Evolutionary conservation across 2,113 vertebrate species (phyloP), one percentile per base, ranked within the genome.

Genomic region (Fukomys damarensis): DNA sequence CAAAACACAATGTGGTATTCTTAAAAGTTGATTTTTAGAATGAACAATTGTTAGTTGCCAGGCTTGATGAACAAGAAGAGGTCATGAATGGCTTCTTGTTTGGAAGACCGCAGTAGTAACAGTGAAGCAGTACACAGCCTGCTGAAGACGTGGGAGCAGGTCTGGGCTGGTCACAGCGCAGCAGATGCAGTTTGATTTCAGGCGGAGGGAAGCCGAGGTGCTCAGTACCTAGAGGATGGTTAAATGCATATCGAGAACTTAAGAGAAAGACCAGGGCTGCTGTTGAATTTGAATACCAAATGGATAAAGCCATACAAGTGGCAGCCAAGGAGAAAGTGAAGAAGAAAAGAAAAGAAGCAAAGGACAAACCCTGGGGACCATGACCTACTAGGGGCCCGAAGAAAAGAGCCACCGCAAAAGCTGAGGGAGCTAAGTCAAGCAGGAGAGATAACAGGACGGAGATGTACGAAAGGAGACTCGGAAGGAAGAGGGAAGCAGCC

Each of bases 21-120:
- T 58, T 63, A 92, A 72, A 74, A n/a, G n/a, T 30, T 87, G 32
- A 90, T 83, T 65, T 93, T 86, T 70, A 46, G 91, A 82, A 54
- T 72, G 22, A 77, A 61, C 10, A 70, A 26, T 35, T 58, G 41
- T 72, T 87, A 49, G 20, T 94, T 68, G 59, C 28, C 58, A 84
- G 41, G 38, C 80, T 77, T 58, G 38, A 65, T 65, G 35, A 38
- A 12, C 61, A 35, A 84, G 58, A 92, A 86, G 54, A 52, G 46
- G 28, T 80, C 82, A 54, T 3, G n/a, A 41, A 74, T 80, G 72
- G 22, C 43, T 54, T 86, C 65, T 63, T 17, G 43, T 32, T 91
- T 65, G 58, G 54, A 65, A 93, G 26, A 61, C 52, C n/a, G 41
- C 5, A 17, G 24, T 54, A 20, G 17, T 87, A 59, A 49, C 38